Conservation (phyloP, 2,888 invertebrate genomes). For the Phaedon cochleariae region DNA sequence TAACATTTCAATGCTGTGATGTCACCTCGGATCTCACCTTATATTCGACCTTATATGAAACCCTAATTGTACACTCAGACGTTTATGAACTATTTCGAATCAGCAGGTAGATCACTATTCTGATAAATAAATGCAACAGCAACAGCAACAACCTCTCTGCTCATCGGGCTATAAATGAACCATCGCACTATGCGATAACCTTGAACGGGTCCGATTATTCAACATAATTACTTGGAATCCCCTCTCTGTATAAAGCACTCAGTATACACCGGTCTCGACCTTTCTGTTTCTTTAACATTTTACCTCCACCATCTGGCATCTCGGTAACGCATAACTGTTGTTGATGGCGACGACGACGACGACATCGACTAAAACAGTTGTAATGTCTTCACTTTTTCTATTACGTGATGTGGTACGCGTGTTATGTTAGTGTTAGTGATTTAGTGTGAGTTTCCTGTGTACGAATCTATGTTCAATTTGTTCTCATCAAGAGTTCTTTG, state of each 20-base stretch:
- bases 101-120: too few species aligned
- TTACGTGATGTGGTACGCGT: neutral
- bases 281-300: slow-evolving; percentile 37
- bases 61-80: too few species aligned
- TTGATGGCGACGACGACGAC: slow-evolving; percentile 1
- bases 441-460: neutral
- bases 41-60: too few species aligned
- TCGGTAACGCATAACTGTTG: slow-evolving; percentile 29
- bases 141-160: neutral
- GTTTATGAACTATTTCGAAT: too few species aligned
- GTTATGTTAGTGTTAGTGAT: neutral
- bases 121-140: too few species aligned
- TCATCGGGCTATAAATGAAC: neutral
- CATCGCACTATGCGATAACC: slow-evolving; percentile 15
- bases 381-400: neutral
- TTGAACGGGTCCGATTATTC: slow-evolving; percentile 31
- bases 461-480: neutral
- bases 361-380: neutral
- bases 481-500: neutral
- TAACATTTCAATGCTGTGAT: too few species aligned
- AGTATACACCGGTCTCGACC: slow-evolving; percentile 29
- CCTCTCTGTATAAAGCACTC: slow-evolving; percentile 20
- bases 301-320: slow-evolving; percentile 28
- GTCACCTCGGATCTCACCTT: too few species aligned
- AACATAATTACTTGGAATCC: slow-evolving; percentile 33